Percentiles rank a stretch among this genome's conserved stretches.
These are phyloP conservation scores for Metellina segmentata DNA, from an alignment of 2,888 invertebrate genomes.

Conservation along the genomic window DNA sequence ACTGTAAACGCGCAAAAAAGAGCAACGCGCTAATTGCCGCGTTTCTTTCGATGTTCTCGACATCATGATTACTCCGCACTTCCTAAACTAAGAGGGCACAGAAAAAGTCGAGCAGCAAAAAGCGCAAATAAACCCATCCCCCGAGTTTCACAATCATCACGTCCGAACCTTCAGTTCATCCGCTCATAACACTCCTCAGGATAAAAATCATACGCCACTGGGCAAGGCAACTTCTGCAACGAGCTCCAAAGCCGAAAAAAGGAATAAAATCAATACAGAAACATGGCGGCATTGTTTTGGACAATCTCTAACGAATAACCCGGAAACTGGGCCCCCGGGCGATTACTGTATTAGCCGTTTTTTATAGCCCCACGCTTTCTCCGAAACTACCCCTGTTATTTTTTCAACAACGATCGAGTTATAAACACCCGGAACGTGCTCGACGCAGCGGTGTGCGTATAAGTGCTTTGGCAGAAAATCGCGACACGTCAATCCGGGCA, in stretches of 20 bases:
- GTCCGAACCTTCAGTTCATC: slow-evolving; percentile 52
- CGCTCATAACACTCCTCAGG: slow-evolving; percentile 43
- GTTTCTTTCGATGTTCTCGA: slow-evolving; percentile 7
- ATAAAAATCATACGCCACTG: background rate
- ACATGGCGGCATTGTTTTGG: slow-evolving; percentile 40
- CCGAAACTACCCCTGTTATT: slow-evolving; percentile 19
- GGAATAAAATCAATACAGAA: slow-evolving; percentile 51
- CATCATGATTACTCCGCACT: slow-evolving; percentile 29
- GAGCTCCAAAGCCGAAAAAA: slow-evolving; percentile 22
- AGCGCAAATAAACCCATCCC: slow-evolving; percentile 12
- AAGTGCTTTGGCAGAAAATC: slow-evolving; percentile 42
- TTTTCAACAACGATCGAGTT: slow-evolving; percentile 29
- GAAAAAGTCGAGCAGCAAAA: background rate
- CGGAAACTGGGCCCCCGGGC: slow-evolving; percentile 15
- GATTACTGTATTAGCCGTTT: slow-evolving; percentile 45
- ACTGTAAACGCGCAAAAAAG: background rate
- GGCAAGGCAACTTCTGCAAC: slow-evolving; percentile 33
- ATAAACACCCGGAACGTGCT: slow-evolving; percentile 60
- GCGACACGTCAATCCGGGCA: slow-evolving; percentile 22
- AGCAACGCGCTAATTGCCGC: background rate
- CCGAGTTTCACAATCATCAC: slow-evolving; percentile 42
- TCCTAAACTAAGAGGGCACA: background rate
- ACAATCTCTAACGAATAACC: slow-evolving; percentile 45
- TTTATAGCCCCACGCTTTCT: slow-evolving; percentile 40
- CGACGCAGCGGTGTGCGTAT: slow-evolving; percentile 9